These are phyloP conservation scores for Aspidiotus destructor DNA, from an alignment of 2,888 invertebrate genomes.

Conservation along the genomic window DNA sequence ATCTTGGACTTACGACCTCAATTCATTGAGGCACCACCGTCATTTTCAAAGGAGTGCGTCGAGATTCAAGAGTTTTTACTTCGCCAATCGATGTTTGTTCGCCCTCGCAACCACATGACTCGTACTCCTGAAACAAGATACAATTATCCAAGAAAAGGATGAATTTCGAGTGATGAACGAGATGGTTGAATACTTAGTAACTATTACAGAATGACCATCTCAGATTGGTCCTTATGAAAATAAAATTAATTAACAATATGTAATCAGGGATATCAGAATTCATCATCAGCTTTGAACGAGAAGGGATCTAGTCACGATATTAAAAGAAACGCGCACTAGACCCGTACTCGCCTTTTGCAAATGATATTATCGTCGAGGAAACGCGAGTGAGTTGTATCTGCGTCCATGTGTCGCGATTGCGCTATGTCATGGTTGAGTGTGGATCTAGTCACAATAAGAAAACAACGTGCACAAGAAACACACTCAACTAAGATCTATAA, in stretches of 20 bases:
- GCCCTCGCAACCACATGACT: no score
- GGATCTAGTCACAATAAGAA: conserved; percentile 69
- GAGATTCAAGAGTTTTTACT: background rate
- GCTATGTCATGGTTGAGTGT: conserved; percentile 62
- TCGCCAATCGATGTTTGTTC: no score
- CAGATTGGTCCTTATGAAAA: background rate
- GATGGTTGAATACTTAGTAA: no score
- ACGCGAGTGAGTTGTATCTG: background rate
- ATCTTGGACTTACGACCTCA: conserved; percentile 31
- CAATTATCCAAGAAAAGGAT: no score
- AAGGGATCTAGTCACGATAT: conserved; percentile 77
- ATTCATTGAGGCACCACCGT: background rate
- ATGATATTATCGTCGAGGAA: conserved; percentile 6
- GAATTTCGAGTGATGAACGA: no score
- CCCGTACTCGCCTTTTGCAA: conserved; percentile 66
- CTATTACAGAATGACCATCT: background rate
- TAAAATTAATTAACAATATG: background rate
- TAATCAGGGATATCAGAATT: conserved; percentile 7
- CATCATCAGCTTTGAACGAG: conserved; percentile 59
- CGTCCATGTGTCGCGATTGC: background rate
- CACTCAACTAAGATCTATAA: conserved; percentile 51
- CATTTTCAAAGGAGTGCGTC: background rate
- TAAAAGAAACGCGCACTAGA: conserved; percentile 57
- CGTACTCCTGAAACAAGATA: background rate
- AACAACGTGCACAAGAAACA: conserved; percentile 57